Evolutionary conservation across 2,888 invertebrate species (phyloP).

Genomic region (Cotesia congregata): DNA sequence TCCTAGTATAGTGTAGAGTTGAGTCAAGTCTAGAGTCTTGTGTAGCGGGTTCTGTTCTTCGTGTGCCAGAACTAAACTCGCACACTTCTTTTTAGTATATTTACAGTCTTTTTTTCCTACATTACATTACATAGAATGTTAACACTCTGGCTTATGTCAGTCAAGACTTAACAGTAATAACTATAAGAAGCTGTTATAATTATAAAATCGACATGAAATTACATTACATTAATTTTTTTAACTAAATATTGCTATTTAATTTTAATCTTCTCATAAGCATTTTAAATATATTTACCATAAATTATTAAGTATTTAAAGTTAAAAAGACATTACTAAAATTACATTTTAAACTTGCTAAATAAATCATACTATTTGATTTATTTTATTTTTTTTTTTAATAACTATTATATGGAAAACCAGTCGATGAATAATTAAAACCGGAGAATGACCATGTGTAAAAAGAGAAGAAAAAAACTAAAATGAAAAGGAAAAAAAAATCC

Average conservation of each 20-base stretch:
- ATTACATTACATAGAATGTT: neutral
- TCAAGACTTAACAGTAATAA: neutral
- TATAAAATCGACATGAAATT: neutral
- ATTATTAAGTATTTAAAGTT: neutral
- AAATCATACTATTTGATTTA: neutral
- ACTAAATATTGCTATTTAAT: neutral
- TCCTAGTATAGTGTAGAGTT: constrained; percentile 25
- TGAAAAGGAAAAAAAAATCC: constrained; percentile 1
- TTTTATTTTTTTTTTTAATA: neutral
- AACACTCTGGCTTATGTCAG: constrained; percentile 14
- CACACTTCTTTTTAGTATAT: constrained; percentile 33
- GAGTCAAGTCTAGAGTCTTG: neutral
- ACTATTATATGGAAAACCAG: neutral
- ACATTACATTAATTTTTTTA: neutral
- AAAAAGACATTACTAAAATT: neutral
- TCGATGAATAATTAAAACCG: neutral
- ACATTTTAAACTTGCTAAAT: neutral
- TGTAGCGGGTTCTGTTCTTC: constrained; percentile 32
- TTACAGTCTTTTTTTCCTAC: neutral
- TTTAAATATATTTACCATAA: neutral
- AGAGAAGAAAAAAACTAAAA: neutral
- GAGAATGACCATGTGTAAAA: neutral
- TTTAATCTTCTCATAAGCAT: neutral
- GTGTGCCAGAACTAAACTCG: constrained; percentile 36
- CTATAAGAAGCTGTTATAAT: neutral